Evolutionary conservation across 2,113 vertebrate genomes (phyloP), one percentile per base, ranked within the genome.

Genomic region (Telmatochromis sp.): DNA sequence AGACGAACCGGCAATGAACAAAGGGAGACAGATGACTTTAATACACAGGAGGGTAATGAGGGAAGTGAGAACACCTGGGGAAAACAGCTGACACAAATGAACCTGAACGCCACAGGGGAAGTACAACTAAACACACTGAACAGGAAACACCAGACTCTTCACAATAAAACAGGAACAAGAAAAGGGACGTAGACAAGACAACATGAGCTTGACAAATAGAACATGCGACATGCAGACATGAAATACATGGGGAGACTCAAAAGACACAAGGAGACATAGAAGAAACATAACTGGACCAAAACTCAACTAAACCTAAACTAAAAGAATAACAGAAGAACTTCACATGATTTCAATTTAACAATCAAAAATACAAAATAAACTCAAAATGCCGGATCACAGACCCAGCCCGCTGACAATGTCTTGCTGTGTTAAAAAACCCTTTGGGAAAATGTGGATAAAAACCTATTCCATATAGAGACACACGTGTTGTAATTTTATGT

Each of bases 1-100:
- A 11, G 31, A 63, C 0, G 0, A 63, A 63, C 31, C 2, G 3
- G 2, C 58, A 35, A 35, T 0, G 17, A 35, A 0, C 58, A 35
- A 35, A 63, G 31, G 58, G 58, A 63, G 58, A 63, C 31, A 63
- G 6, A 63, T 35, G 58, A 63, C 31, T 35, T 63, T 1, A 35
- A 63, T n/a, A n/a, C 31, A n/a, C 31, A 63, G 31, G 17, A 35
- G 31, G 58, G 31, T 63, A 63, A 63, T 35, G 31, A 63, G 9
- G 58, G 58, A 63, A 63, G 31, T 63, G 58, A 0, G 31, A 63
- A 63, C 58, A 63, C 17, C 58, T 63, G 17, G 17, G 9, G 58
- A 12, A 35, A 63, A 63, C 58, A 63, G 9, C 31, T 63, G 58
- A 63, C 31, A 35, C 58, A 65, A 35, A 65, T 65, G 31, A 65